Evolutionary conservation across 2,888 invertebrate genomes (phyloP).

Genomic region (Penaeus monodon): DNA sequence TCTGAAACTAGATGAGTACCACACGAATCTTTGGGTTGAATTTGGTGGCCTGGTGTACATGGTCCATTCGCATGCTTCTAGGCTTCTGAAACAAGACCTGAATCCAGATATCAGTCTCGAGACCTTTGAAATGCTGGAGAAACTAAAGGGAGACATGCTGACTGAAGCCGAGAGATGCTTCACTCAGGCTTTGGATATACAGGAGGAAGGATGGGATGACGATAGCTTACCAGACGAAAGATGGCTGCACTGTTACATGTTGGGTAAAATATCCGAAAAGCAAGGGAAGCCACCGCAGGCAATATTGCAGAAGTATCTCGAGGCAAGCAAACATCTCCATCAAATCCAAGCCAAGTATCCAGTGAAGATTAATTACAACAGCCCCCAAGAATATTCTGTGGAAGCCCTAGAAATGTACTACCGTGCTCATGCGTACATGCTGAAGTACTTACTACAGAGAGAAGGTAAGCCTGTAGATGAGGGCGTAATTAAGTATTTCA

Average conservation of each 20-base stretch:
- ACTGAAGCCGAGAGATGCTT: conserved; percentile 85
- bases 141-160: conserved; percentile 84
- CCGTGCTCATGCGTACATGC: conserved; percentile 87
- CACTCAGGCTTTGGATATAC: conserved; percentile 70
- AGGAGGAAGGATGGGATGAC: conserved; percentile 73
- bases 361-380: conserved; percentile 85
- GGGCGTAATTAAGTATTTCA: conserved; percentile 44
- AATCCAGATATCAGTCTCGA: conserved; percentile 71
- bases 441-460: conserved; percentile 83
- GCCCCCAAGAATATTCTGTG: conserved; percentile 85
- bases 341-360: conserved; percentile 88
- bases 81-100: conserved; percentile 76
- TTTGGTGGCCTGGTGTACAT: conserved; percentile 91
- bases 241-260: conserved; percentile 94
- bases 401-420: conserved; percentile 85
- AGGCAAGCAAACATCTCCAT: conserved; percentile 82
- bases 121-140: conserved; percentile 77
- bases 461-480: conserved; percentile 54
- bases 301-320: conserved; percentile 82
- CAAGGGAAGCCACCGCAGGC: conserved; percentile 80
- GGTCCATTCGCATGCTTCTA: conserved; percentile 89
- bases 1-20: conserved; percentile 80
- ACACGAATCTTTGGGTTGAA: conserved; percentile 88
- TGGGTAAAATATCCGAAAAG: conserved; percentile 95
- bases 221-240: conserved; percentile 82